A percentile compares a stretch with the other conserved stretches of the same genome.
These are phyloP conservation scores for Nomada ruficornis DNA, from an alignment of 2,888 invertebrate species.

Conservation along the genomic window DNA sequence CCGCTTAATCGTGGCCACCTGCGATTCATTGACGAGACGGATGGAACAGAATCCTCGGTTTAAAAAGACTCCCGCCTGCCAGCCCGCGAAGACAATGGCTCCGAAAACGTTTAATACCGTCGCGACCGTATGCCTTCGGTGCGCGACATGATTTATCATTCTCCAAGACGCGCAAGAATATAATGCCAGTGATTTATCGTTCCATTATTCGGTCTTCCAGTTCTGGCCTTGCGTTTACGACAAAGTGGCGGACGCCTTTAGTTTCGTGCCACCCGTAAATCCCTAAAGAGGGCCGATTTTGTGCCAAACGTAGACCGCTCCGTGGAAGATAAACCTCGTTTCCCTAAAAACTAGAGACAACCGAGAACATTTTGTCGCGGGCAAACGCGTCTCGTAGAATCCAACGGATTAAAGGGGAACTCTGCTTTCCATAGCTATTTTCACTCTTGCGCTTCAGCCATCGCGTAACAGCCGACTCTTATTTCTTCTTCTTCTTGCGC, in stretches of 20 bases:
- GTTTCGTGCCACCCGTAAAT: constrained; percentile 69
- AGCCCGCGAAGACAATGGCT: constrained; percentile 47
- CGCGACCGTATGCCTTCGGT: constrained; percentile 57
- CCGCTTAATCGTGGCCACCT: constrained; percentile 1
- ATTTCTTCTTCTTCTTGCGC: constrained; percentile 38
- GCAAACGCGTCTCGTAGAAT: not conserved
- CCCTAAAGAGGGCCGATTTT: constrained; percentile 61
- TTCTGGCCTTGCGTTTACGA: constrained; percentile 46
- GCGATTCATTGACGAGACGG: constrained; percentile 23
- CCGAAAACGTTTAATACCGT: constrained; percentile 64
- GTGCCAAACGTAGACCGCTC: constrained; percentile 61
- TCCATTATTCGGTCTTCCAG: constrained; percentile 62
- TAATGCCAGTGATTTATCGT: constrained; percentile 68
- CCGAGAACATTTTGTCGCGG: not conserved
- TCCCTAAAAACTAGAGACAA: constrained; percentile 3
- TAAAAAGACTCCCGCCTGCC: constrained; percentile 51
- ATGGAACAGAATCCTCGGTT: constrained; percentile 21
- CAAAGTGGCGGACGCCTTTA: constrained; percentile 73
- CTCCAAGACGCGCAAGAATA: constrained; percentile 63
- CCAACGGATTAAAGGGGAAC: not conserved
- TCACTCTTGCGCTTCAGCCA: not conserved
- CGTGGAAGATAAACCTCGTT: not conserved
- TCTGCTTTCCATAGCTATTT: not conserved
- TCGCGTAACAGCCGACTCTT: constrained; percentile 2
- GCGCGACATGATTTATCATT: constrained; percentile 66